phyloP scores from a whole-genome alignment of 2,797 vertebrate species.

The Buphagus erythrorhynchus region DNA sequence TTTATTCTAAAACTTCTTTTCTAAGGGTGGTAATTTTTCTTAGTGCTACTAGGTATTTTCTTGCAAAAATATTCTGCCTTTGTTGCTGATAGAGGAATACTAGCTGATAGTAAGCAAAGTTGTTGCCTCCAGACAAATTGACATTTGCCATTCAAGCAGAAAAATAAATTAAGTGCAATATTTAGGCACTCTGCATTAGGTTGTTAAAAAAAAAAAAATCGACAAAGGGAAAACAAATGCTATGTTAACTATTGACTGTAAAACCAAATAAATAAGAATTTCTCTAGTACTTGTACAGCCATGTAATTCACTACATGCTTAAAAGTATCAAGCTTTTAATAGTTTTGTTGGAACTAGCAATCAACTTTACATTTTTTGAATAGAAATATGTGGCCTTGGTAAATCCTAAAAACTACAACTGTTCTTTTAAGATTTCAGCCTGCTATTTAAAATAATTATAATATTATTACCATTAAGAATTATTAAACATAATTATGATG shows the following conservation, averaged over 20 bases:
- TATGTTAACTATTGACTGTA: neutral
- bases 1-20: slow-evolving; percentile 19
- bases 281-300: neutral
- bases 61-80: slow-evolving; percentile 16
- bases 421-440: neutral
- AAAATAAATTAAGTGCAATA: slow-evolving; percentile 75
- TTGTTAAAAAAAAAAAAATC: neutral
- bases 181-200: slow-evolving; percentile 54
- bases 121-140: slow-evolving; percentile 60
- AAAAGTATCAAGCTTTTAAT: neutral
- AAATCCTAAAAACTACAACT: neutral
- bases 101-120: slow-evolving; percentile 21
- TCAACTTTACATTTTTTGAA: neutral
- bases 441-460: neutral
- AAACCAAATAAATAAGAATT: neutral
- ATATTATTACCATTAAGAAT: neutral
- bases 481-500: neutral
- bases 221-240: slow-evolving; percentile 15
- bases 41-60: neutral
- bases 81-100: slow-evolving; percentile 13
- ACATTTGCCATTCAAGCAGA: slow-evolving; percentile 61
- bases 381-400: neutral
- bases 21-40: neutral
- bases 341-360: neutral
- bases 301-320: neutral